Percentiles rank a stretch among this genome's conserved stretches.
Evolutionary conservation across 2,797 vertebrate species (phyloP).

Genomic region (Margarornis squamiger): DNA sequence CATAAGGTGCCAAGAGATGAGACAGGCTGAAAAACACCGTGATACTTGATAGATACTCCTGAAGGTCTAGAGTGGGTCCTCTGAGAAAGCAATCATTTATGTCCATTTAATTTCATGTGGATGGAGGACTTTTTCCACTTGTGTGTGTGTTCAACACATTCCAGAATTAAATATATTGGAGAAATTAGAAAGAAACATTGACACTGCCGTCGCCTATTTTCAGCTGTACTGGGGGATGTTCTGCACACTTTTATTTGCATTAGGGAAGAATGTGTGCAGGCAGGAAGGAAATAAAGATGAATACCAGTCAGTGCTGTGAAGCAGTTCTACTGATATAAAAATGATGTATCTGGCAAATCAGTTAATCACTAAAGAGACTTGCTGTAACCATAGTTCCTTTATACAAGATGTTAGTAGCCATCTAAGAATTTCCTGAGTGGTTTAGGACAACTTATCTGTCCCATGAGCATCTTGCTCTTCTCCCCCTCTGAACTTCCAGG

Average conservation of each 20-base stretch:
- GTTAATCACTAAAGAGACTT: not conserved
- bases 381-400: not conserved
- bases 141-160: not conserved
- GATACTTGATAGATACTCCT: not conserved
- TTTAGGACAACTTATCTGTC: not conserved
- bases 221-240: not conserved
- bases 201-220: not conserved
- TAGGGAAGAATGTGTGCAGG: not conserved
- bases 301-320: not conserved
- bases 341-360: not conserved
- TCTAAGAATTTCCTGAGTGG: not conserved
- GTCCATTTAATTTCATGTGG: not conserved
- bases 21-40: not conserved
- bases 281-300: not conserved
- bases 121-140: not conserved
- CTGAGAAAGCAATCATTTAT: not conserved
- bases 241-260: not conserved
- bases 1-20: not conserved
- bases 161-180: not conserved
- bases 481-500: not conserved
- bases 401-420: not conserved
- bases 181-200: not conserved
- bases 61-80: no score
- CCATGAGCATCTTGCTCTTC: not conserved
- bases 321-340: not conserved